Conservation (phyloP, 2,113 vertebrate species). For the Podocnemis expansa region DNA sequence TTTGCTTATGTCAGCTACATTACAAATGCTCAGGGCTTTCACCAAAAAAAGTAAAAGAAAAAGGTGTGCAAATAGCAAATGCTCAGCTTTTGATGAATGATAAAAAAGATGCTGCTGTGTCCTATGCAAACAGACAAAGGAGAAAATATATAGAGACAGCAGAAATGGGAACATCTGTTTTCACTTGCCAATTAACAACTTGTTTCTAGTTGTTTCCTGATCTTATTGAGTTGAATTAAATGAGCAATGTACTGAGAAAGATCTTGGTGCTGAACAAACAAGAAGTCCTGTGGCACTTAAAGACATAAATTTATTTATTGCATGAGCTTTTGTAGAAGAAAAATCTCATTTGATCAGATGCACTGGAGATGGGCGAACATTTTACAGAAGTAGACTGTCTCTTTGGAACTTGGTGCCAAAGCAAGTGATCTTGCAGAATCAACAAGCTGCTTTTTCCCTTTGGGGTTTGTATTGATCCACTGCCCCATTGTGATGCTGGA, state of each 20-base stretch:
- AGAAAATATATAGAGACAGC: not conserved
- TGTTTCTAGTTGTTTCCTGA: fast-evolving
- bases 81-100: fast-evolving
- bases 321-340: too few species aligned
- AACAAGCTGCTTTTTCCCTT: fast-evolving
- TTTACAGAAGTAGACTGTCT: too few species aligned
- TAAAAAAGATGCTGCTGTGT: not conserved
- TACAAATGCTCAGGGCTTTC: fast-evolving
- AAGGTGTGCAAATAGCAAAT: not conserved
- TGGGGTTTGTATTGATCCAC: not conserved
- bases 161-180: not conserved
- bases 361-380: too few species aligned
- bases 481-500: fast-evolving
- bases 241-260: not conserved
- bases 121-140: not conserved
- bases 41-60: fast-evolving
- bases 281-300: too few species aligned
- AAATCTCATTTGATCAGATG: too few species aligned
- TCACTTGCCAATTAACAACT: not conserved
- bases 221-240: not conserved
- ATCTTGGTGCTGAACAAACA: too few species aligned
- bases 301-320: too few species aligned
- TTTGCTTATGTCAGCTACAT: fast-evolving
- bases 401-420: too few species aligned
- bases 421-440: not conserved